phyloP scores from a whole-genome alignment of 2,888 invertebrate genomes.

The Chloromyia formosa region DNA sequence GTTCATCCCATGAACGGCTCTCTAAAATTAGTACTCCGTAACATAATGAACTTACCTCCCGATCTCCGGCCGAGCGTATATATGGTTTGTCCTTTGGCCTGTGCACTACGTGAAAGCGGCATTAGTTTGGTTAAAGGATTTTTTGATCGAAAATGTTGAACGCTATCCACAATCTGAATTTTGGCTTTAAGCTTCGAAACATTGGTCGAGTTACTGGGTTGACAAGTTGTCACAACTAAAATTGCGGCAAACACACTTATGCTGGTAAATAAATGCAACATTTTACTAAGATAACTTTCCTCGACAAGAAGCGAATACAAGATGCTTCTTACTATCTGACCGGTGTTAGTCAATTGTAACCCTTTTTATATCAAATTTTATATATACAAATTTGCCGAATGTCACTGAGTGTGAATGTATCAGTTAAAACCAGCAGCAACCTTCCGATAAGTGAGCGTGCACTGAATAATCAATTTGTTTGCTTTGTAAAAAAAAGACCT shows the following conservation, averaged over 20 bases:
- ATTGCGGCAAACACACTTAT: neutral
- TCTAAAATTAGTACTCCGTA: too few relatives aligned
- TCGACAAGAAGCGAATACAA: neutral
- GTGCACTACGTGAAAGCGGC: constrained; percentile 18
- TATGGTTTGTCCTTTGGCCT: constrained; percentile 9
- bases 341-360: neutral
- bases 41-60: constrained; percentile 55
- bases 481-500: too few relatives aligned
- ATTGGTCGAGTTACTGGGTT: neutral
- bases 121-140: constrained; percentile 33
- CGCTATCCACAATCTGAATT: constrained; percentile 40
- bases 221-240: neutral
- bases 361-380: too few relatives aligned
- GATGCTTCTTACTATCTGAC: neutral
- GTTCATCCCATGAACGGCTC: too few relatives aligned
- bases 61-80: constrained; percentile 58
- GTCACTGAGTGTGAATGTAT: too few relatives aligned
- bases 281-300: neutral
- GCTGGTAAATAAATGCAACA: neutral
- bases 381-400: too few relatives aligned
- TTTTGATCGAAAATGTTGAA: constrained; percentile 29
- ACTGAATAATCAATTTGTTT: too few relatives aligned
- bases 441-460: too few relatives aligned
- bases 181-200: constrained; percentile 45
- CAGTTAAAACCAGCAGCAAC: too few relatives aligned